Conservation (phyloP, 2,888 invertebrate species). For the Trisateles emortualis region DNA sequence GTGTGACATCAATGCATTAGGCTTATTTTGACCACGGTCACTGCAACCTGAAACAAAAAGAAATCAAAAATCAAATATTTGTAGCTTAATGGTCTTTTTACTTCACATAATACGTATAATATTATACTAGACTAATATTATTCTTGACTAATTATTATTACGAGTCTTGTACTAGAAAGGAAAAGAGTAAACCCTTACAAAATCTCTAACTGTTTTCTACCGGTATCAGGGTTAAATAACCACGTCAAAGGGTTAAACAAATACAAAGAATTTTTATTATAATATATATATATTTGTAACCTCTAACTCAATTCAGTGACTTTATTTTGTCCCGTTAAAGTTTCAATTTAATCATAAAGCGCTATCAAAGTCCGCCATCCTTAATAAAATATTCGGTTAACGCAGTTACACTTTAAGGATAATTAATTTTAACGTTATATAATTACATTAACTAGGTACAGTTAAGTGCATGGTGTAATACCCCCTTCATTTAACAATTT, state of each 20-base stretch:
- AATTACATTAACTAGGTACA: not conserved
- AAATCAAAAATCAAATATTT: not conserved
- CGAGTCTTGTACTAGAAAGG: no score
- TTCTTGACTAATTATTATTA: no score
- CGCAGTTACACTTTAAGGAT: slow-evolving; percentile 12
- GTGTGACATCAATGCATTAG: not conserved
- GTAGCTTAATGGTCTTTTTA: no score
- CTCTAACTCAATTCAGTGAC: not conserved
- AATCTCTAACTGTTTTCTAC: no score
- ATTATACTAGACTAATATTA: no score
- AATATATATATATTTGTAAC: not conserved
- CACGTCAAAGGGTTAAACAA: not conserved
- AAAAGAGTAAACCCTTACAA: no score
- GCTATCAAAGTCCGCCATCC: not conserved
- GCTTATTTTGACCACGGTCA: not conserved
- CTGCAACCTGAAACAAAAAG: not conserved
- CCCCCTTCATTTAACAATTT: slow-evolving; percentile 14
- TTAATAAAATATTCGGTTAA: slow-evolving; percentile 7
- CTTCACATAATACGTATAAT: no score
- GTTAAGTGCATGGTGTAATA: slow-evolving; percentile 19
- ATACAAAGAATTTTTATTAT: no score
- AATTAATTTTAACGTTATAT: slow-evolving; percentile 19
- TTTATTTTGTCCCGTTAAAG: not conserved
- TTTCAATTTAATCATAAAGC: slow-evolving; percentile 1
- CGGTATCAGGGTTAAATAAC: not conserved